These are phyloP conservation scores for Chionoecetes opilio DNA, from an alignment of 1,140 invertebrate species.

Conservation along the genomic window DNA sequence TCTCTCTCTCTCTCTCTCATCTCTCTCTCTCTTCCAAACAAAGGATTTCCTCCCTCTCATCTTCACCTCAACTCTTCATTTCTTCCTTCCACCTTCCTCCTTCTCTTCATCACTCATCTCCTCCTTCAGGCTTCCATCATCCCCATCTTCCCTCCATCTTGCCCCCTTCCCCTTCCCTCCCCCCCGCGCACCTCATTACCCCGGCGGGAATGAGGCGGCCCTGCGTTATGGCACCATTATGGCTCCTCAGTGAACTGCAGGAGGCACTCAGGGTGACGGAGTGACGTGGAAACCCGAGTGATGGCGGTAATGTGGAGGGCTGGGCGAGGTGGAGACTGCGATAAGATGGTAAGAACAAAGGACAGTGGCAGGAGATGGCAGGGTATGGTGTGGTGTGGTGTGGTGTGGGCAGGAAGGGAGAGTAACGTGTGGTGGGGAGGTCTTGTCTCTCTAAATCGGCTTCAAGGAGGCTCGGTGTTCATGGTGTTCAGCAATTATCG, in stretches of 20 bases:
- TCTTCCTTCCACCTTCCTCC: not conserved
- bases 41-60: not conserved
- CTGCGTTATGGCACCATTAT: slow-evolving; percentile 11
- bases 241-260: not conserved
- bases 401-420: too few relatives aligned
- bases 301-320: not conserved
- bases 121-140: not conserved
- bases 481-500: too few relatives aligned
- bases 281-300: not conserved
- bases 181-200: not conserved
- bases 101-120: not conserved
- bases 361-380: too few relatives aligned
- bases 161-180: not conserved
- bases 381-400: too few relatives aligned
- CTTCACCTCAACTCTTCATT: not conserved
- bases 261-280: not conserved
- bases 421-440: not conserved
- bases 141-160: not conserved
- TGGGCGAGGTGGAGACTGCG: not conserved
- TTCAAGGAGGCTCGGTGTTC: too few relatives aligned
- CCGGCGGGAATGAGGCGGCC: not conserved
- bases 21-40: not conserved
- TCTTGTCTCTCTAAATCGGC: not conserved
- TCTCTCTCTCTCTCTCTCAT: too few relatives aligned
- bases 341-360: not conserved